Conservation (phyloP, 2,113 vertebrate genomes). For the Rana temporaria region DNA sequence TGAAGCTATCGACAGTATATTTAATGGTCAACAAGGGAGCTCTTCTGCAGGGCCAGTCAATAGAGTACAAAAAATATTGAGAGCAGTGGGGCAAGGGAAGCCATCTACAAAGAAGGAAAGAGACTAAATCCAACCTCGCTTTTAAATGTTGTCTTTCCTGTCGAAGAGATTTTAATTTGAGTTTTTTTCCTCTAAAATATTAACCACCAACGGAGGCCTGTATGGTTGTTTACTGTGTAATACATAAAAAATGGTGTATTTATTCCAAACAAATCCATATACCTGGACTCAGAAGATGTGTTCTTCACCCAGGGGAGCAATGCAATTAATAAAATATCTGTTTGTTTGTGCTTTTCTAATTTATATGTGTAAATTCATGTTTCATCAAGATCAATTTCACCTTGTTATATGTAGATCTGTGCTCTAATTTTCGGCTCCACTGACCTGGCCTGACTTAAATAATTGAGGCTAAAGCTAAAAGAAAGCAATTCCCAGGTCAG, state of each 20-base stretch:
- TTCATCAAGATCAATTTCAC: neutral
- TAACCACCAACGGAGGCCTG: neutral
- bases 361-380: neutral
- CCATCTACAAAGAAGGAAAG: neutral
- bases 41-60: neutral
- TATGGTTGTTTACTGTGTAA: slow-evolving; percentile 3
- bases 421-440: neutral
- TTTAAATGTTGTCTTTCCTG: slow-evolving; percentile 5
- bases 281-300: neutral
- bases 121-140: neutral
- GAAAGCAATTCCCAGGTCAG: too few species aligned
- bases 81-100: neutral
- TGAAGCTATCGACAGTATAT: neutral
- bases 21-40: neutral
- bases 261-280: slow-evolving; percentile 6
- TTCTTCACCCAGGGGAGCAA: neutral
- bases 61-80: slow-evolving; percentile 20
- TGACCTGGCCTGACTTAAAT: neutral
- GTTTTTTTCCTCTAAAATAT: slow-evolving; percentile 15
- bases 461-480: too few species aligned
- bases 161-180: neutral
- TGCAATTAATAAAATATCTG: neutral
- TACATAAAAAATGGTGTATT: slow-evolving; percentile 2
- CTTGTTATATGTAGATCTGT: neutral
- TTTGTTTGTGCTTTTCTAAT: neutral